phyloP scores from a whole-genome alignment of 2,113 vertebrate species.

The Toxotes jaculatrix region DNA sequence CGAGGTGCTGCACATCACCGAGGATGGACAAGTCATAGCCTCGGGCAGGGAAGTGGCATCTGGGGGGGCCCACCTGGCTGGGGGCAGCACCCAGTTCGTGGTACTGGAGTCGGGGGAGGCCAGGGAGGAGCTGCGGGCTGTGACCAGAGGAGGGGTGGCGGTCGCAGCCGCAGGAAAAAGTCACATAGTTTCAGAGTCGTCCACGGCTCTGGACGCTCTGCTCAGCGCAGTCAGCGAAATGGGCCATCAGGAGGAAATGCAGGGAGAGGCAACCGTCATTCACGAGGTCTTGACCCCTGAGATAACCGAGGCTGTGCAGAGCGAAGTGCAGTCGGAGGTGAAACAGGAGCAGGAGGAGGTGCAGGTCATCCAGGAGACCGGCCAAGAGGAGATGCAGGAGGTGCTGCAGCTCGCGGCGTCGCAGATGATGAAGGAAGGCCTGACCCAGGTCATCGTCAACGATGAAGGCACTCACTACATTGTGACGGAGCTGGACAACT shows the following conservation, averaged over 20 bases:
- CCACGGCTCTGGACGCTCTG: conserved; percentile 92
- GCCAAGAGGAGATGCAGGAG: conserved; percentile 89
- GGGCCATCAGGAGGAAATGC: conserved; percentile 83
- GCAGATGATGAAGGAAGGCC: conserved; percentile 93
- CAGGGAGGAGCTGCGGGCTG: conserved; percentile 58
- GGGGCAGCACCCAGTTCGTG: conserved; percentile 90
- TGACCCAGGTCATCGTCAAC: conserved; percentile 95
- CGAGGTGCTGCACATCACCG: conserved; percentile 95
- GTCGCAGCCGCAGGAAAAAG: conserved; percentile 67
- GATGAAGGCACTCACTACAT: conserved; percentile 97
- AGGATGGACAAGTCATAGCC: conserved; percentile 93
- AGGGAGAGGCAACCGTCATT: conserved; percentile 51
- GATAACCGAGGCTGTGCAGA: conserved; percentile 19
- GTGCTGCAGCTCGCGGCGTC: conserved; percentile 94
- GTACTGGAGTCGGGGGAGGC: conserved; percentile 88
- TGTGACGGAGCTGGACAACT: conserved; percentile 92
- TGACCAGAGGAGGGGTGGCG: conserved; percentile 73
- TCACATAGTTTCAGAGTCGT: conserved; percentile 80
- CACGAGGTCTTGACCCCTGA: conserved; percentile 70
- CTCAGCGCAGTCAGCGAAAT: conserved; percentile 94
- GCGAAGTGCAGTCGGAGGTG: conserved; percentile 22
- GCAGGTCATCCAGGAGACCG: conserved; percentile 81
- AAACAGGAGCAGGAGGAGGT: conserved; percentile 81
- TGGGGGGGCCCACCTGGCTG: conserved; percentile 79
- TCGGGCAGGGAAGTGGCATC: conserved; percentile 81